Evolutionary conservation across 2,797 vertebrate species (phyloP), one percentile per base, ranked within the genome.

Genomic region (Glossophaga mutica): DNA sequence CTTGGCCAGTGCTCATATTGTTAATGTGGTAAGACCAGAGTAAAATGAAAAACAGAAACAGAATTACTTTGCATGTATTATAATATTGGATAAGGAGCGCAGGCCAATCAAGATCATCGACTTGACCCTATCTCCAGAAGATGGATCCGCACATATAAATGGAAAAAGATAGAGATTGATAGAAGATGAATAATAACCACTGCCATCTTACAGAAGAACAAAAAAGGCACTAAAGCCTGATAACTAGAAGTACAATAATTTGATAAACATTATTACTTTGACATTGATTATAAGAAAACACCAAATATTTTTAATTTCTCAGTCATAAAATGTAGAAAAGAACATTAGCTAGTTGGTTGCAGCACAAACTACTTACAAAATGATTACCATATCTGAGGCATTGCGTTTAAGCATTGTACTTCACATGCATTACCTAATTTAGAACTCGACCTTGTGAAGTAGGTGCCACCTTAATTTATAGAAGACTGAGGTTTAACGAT

Each of bases 21-120:
- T 46, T 57, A 42, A 83, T 71, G 42, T 55, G 34, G 24, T 76
- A 88, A 92, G 16, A 78, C 6, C 21, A 82, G 39, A 91, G 46
- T 94, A 78, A 81, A 77, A 82, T 59, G 34, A 95, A 86, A 90
- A 92, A 44, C 42, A 90, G 50, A 94, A 88, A 74, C 7, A 82
- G 59, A 93, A 87, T 86, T 94, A 76, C 68, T 83, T 85, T 73
- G 24, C 6, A 88, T 37, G 16, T 70, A 68, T 65, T 74, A 42
- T 24, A 90, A 50, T 73, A 50, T 24, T 90, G 34, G 22, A 52
- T 82, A 86, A 91, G 11, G 4, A 92, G 11, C 37, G 95, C n/a
- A 59, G 37, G 22, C 42, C 87, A 85, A 94, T 91, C 87, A 94
- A 83, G 76, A 92, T 74, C 39, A 85, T 46, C 62, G n/a, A 82